Percentiles rank a stretch among this genome's conserved stretches.
phyloP scores from a whole-genome alignment of 2,888 invertebrate species.

The Athalia circularis region DNA sequence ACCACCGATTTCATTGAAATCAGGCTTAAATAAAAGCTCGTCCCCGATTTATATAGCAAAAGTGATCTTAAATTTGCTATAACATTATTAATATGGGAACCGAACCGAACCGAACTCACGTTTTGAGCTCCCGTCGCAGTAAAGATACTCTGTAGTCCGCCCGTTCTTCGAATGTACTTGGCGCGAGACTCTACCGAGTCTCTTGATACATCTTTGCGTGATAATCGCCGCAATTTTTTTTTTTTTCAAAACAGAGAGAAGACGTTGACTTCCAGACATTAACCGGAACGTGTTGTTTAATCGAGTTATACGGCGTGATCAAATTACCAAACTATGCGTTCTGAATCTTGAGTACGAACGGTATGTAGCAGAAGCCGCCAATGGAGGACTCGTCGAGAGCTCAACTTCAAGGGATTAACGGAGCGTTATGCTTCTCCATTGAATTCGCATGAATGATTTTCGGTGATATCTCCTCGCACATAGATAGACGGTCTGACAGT shows the following conservation, averaged over 20 bases:
- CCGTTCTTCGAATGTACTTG: too few relatives aligned
- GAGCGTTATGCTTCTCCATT: conserved; percentile 21
- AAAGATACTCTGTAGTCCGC: too few relatives aligned
- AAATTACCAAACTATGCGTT: conserved; percentile 37
- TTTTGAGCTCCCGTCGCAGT: too few relatives aligned
- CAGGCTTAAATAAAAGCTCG: too few relatives aligned
- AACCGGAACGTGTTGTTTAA: conserved; percentile 26
- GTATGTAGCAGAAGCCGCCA: neutral
- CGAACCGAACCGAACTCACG: too few relatives aligned
- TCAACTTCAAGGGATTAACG: conserved; percentile 14
- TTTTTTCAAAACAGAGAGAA: neutral
- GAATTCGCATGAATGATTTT: conserved; percentile 31
- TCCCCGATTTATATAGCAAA: too few relatives aligned
- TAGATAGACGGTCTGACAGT: neutral
- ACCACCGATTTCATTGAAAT: too few relatives aligned
- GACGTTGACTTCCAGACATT: conserved; percentile 31
- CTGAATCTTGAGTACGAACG: conserved; percentile 20
- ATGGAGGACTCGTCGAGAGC: conserved; percentile 18
- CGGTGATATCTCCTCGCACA: neutral
- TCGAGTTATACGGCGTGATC: conserved; percentile 22
- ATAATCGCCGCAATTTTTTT: conserved; percentile 1
- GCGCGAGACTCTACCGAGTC: too few relatives aligned
- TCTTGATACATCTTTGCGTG: neutral
- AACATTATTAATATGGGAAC: too few relatives aligned
- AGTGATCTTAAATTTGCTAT: too few relatives aligned